Evolutionary conservation across 2,113 vertebrate genomes (phyloP).

Genomic region (Tetrax tetrax): DNA sequence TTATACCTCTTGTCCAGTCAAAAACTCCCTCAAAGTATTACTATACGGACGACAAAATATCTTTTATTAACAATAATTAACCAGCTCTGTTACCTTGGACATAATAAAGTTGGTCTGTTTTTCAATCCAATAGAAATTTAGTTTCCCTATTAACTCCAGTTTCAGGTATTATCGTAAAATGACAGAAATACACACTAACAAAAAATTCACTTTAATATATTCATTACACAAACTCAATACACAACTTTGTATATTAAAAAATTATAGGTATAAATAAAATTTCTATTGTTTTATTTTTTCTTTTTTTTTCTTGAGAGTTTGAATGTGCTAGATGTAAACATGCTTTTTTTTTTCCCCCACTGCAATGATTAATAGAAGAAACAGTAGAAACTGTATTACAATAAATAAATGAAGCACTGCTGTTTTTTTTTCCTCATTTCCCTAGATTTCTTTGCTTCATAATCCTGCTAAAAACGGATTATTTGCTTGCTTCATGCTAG

Average conservation of each 20-base stretch:
- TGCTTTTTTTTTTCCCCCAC: not conserved
- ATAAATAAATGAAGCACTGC: not conserved
- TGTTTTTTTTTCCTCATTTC: not conserved
- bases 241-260: not conserved
- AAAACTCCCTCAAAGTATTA: not conserved
- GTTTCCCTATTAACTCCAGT: not conserved
- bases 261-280: not conserved
- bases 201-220: constrained; percentile 1
- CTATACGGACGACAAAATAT: not conserved
- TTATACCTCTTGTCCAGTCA: not conserved
- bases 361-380: not conserved
- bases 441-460: not conserved
- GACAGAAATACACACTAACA: not conserved
- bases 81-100: not conserved
- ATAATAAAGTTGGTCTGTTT: not conserved
- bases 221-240: not conserved
- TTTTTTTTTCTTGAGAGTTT: not conserved
- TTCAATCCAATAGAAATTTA: not conserved
- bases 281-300: not conserved
- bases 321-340: not conserved
- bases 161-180: not conserved
- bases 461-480: not conserved
- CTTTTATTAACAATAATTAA: not conserved
- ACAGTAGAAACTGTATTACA: not conserved
- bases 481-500: not conserved